Evolutionary conservation across 2,888 invertebrate genomes (phyloP), one percentile per base, ranked within the genome.

Genomic region (Acronicta psi): DNA sequence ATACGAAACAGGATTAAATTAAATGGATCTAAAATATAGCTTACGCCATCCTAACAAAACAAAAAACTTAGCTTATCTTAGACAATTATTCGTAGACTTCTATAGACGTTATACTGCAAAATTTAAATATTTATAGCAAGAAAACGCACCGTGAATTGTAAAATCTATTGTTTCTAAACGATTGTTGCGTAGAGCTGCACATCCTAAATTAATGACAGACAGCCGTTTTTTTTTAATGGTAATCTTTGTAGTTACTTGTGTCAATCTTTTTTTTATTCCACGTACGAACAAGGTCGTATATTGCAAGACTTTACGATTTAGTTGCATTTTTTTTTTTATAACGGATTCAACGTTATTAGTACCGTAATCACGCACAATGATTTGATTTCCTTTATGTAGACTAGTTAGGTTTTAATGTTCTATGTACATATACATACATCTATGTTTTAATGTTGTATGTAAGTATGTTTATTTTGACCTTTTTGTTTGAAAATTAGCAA

Each of bases 81-180:
- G 3, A 45, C 10, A 18, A 36, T 23, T 16, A 31, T 14, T 29
- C 23, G 41, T 57, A 43, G 42, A 37, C 36, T 38, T 45, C 38
- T n/a, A n/a, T n/a, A n/a, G n/a, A 56, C 23, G n/a, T 42, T n/a
- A 36, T 51, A 25, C 40, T 40, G 20, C 43, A 54, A 58, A 29
- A 60, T 51, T 56, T 70, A 59, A 58, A 69, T 74, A 69, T 76
- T 72, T 64, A 74, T 74, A 60, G 58, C 54, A 50, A 47, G 1
- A 10, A 40, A 46, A 73, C 76, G 73, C 41, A 17, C 8, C 4
- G 4, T 54, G 77, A 76, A 76, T 76, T 53, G 20, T 59, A 53
- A 65, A 61, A 60, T 56, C 46, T 47, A 65, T 74, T 76, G 72
- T 76, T 69, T 46, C 46, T 29, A 61, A 57, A 61, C 52, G 34